Evolutionary conservation across 2,888 invertebrate species (phyloP).

Genomic region (Cheilosia vernalis): DNA sequence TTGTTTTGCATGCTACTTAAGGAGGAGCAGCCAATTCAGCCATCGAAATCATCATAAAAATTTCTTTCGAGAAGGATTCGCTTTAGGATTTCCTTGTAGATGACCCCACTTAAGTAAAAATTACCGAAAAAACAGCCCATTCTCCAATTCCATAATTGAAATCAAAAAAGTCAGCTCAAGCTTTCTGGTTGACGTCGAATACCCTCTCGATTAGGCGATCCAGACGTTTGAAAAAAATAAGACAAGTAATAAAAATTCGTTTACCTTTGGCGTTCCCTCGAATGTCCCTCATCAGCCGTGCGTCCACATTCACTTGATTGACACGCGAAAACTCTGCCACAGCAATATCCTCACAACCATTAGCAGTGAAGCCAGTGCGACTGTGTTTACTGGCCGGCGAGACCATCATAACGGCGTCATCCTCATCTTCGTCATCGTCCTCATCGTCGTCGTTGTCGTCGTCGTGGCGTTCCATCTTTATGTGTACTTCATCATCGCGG

Average conservation of each 20-base stretch:
- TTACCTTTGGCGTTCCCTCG: slow-evolving; percentile 47
- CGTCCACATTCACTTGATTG: slow-evolving; percentile 12
- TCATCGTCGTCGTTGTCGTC: slow-evolving; percentile 50
- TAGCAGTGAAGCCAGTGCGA: slow-evolving; percentile 43
- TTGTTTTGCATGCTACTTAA: no score
- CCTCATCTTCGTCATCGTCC: slow-evolving; percentile 64
- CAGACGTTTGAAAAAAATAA: no score
- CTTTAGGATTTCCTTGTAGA: no score
- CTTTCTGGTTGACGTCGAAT: no score
- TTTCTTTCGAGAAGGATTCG: no score
- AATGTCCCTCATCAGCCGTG: slow-evolving; percentile 33
- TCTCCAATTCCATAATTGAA: no score
- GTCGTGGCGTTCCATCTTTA: slow-evolving; percentile 55
- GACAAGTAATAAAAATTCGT: background rate
- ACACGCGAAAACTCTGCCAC: slow-evolving; percentile 41
- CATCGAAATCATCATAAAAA: no score
- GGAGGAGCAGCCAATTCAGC: no score
- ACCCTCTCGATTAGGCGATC: no score
- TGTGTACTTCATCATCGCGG: slow-evolving; percentile 50
- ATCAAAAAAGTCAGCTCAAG: no score
- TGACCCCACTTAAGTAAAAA: no score
- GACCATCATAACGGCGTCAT: slow-evolving; percentile 63
- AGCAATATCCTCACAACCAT: slow-evolving; percentile 13
- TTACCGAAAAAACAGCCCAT: no score
- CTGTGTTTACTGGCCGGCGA: slow-evolving; percentile 63